Evolutionary conservation across 2,888 invertebrate species (phyloP).

Genomic region (Tricholauxania praeusta): DNA sequence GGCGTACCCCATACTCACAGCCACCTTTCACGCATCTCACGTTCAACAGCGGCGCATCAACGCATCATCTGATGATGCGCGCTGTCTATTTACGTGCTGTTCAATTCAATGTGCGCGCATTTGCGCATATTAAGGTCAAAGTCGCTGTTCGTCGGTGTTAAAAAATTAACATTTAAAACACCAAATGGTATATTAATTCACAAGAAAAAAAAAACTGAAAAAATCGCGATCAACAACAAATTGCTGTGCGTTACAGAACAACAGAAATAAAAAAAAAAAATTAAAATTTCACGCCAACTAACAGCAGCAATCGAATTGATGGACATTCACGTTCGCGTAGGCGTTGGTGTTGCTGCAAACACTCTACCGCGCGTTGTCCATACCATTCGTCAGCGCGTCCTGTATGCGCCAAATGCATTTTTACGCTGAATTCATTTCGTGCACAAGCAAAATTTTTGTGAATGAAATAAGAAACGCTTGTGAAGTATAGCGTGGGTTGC

Average conservation of each 20-base stretch:
- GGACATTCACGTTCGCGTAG: constrained; percentile 3
- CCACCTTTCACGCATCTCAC: no score
- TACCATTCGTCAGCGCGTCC: background rate
- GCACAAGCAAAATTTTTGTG: constrained; percentile 1
- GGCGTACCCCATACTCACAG: no score
- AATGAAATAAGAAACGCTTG: constrained; percentile 18
- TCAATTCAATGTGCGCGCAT: constrained; percentile 4
- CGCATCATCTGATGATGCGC: constrained; percentile 3
- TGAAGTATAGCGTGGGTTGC: background rate
- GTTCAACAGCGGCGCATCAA: constrained; percentile 17
- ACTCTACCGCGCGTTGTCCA: background rate
- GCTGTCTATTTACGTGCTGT: background rate
- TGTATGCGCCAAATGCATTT: constrained; percentile 7
- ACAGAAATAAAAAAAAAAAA: constrained; percentile 7
- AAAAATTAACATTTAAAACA: constrained; percentile 18
- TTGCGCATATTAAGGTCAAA: constrained; percentile 29
- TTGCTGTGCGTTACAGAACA: background rate
- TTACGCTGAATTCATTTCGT: background rate
- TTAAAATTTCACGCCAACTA: background rate
- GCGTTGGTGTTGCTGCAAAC: background rate
- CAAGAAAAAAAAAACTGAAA: background rate
- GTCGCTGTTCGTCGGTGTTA: constrained; percentile 21
- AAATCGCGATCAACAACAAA: background rate
- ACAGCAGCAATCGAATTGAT: constrained; percentile 4
- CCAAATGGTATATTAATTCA: background rate